These are phyloP conservation scores for human DNA, from an alignment of 2,113 vertebrate species.

Conservation along the genomic window GRCh38 chr2:125854001-125854500, in stretches of 20 bases:
- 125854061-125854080: neutral
- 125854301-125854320: neutral
- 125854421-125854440: neutral
- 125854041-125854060: neutral
- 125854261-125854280: neutral
- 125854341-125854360: neutral
- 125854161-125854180: neutral
- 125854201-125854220: neutral
- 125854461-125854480: neutral
- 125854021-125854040: neutral
- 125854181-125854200: neutral
- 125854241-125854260: neutral
- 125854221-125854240: neutral
- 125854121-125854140: neutral
- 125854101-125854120: neutral
- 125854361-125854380: neutral
- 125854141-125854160: neutral
- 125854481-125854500: rapidly evolving
- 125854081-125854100: neutral
- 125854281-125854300: neutral
- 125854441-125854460: neutral
- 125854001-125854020: neutral
- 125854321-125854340: slow-evolving; percentile 36
- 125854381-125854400: neutral
- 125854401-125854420: slow-evolving; percentile 3